phyloP scores from a whole-genome alignment of 2,888 invertebrate genomes.

The Leuctra nigra region DNA sequence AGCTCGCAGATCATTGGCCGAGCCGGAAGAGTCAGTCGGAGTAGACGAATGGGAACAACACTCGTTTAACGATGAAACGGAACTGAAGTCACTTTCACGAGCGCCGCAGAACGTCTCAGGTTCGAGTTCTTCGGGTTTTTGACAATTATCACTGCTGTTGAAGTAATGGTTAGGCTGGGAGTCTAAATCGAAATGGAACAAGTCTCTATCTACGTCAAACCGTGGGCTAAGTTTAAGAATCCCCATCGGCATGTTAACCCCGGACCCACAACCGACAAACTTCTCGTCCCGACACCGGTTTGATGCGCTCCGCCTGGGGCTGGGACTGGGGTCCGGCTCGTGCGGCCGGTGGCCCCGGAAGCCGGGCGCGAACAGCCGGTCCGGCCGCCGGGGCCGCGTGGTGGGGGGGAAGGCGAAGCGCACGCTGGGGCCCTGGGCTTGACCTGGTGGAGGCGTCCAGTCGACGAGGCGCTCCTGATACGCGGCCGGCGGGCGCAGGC shows the following conservation, averaged over 20 bases:
- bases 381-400: constrained; percentile 19
- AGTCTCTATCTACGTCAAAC: no score
- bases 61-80: constrained; percentile 10
- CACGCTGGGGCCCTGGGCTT: background rate
- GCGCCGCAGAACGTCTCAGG: no score
- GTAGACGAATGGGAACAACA: constrained; percentile 23
- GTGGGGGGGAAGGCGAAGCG: constrained; percentile 16
- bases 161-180: no score
- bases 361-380: background rate
- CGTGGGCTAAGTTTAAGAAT: background rate
- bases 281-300: background rate
- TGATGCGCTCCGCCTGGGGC: background rate
- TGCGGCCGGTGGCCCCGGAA: no score
- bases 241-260: constrained; percentile 11
- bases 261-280: constrained; percentile 1
- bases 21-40: constrained; percentile 13
- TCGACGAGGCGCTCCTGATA: constrained; percentile 38
- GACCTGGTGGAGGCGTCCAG: constrained; percentile 38
- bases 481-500: constrained; percentile 24
- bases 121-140: no score
- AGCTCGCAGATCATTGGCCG: background rate
- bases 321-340: background rate
- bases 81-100: no score
- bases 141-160: no score
- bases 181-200: no score